Evolutionary conservation across 1,140 invertebrate species (phyloP), one percentile per base, ranked within the genome.

Genomic region (Brachionus paranguensis): DNA sequence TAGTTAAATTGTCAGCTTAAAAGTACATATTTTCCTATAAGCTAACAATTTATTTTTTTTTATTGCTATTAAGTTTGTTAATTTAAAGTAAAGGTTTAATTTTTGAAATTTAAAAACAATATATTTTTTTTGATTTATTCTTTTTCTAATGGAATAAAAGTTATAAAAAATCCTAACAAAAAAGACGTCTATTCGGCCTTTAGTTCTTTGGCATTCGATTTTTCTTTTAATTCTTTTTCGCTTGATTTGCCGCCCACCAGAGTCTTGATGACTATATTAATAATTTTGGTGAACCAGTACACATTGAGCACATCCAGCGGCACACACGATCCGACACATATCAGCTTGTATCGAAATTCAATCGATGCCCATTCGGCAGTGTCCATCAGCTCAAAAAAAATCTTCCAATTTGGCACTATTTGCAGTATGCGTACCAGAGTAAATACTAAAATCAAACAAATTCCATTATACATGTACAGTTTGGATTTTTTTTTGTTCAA

Each of bases 221-320:
- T 68, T 33, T 33, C 65, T 33, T 12, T 17, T 33, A 68, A 33
- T 37, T 68, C 3, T n/a, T 68, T 68, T 14, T 14, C 12, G 12
- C 12, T 33, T 33, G 27, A 33, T 12, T 68, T 68, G 11, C 14
- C 70, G 10, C 33, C 47, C n/a, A 50, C 3, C 20, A 79, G 11
- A 55, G n/a, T 20, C 20, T 79, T 79, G 20, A 60, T 20, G 11
- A 79, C 37, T 27, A 64, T 64, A 14, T 79, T 55, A 11, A 64
- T 64, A 37, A 79, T 79, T 20, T 79, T 79, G 29, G 50, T 33
- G 45, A 79, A 79, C 78, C 78, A 79, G 78, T 79, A 64, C 50
- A 79, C 29, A 37, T 79, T 79, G n/a, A 79, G 37, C 3, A 55
- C 50, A 20, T 79, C 78, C 14, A 79, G 37, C 4, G 78, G 78